Percentiles rank a stretch among this genome's conserved stretches.
These are phyloP conservation scores for Nannoperca australis DNA, from an alignment of 2,797 vertebrate genomes.

Conservation along the genomic window DNA sequence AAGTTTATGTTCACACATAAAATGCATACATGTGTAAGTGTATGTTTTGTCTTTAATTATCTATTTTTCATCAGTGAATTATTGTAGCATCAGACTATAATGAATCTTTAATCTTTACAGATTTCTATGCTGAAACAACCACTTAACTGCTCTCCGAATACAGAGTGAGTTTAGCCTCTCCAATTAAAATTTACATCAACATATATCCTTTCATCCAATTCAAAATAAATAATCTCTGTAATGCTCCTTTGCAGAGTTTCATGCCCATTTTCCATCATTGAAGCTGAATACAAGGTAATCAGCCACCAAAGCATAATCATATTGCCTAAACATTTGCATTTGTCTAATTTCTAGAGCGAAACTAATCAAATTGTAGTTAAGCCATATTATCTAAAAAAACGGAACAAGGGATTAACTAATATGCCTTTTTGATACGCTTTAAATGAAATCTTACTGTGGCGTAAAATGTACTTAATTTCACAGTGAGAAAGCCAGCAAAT, in stretches of 20 bases:
- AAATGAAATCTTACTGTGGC: neutral
- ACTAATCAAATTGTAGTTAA: neutral
- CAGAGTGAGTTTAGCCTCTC: constrained; percentile 45
- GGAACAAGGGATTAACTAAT: neutral
- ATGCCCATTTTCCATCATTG: constrained; percentile 31
- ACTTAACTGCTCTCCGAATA: constrained; percentile 21
- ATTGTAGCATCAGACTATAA: constrained; percentile 2
- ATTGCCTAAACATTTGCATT: neutral
- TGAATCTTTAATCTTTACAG: constrained; percentile 40
- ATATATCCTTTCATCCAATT: neutral
- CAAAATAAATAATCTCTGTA: neutral
- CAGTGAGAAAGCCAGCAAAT: neutral
- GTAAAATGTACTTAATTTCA: neutral
- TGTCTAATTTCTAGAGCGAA: neutral
- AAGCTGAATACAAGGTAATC: constrained; percentile 64
- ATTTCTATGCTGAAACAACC: constrained; percentile 30
- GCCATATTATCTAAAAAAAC: neutral
- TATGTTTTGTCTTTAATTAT: neutral
- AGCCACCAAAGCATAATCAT: neutral
- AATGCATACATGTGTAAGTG: neutral
- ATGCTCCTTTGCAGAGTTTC: constrained; percentile 42
- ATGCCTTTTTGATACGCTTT: neutral
- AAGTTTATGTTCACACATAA: constrained; percentile 28
- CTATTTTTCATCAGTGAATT: neutral
- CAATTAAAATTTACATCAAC: neutral